These are phyloP conservation scores for Andricus quercusramuli DNA, from an alignment of 2,888 invertebrate genomes.

Conservation along the genomic window DNA sequence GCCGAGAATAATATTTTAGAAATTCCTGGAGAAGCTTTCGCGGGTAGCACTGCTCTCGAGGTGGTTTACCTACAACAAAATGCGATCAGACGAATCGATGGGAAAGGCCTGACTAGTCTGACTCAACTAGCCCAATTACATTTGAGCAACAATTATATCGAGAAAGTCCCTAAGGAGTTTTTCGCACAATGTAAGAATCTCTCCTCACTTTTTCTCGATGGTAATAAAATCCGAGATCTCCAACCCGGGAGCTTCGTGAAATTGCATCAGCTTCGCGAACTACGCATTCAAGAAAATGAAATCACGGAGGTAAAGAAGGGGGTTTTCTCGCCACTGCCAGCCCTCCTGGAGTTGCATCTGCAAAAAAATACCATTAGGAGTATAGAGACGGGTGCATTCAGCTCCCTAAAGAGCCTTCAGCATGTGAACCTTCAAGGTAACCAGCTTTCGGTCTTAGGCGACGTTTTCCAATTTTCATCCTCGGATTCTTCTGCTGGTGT, in stretches of 20 bases:
- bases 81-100: slow-evolving; percentile 88
- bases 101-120: slow-evolving; percentile 87
- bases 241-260: slow-evolving; percentile 90
- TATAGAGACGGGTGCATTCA: slow-evolving; percentile 90
- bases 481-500: slow-evolving; percentile 65
- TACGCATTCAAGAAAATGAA: slow-evolving; percentile 92
- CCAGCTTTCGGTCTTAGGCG: slow-evolving; percentile 86
- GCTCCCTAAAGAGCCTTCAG: slow-evolving; percentile 87
- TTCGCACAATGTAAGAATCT: slow-evolving; percentile 88
- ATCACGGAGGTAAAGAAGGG: slow-evolving; percentile 87
- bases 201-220: slow-evolving; percentile 91
- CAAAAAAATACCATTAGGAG: slow-evolving; percentile 91
- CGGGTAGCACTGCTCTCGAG: slow-evolving; percentile 86
- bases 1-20: slow-evolving; percentile 94
- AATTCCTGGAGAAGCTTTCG: slow-evolving; percentile 89
- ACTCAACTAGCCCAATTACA: slow-evolving; percentile 90
- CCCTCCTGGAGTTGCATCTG: slow-evolving; percentile 90
- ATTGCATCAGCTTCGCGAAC: slow-evolving; percentile 87
- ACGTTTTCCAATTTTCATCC: slow-evolving; percentile 87
- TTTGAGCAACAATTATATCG: slow-evolving; percentile 92
- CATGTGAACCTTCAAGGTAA: slow-evolving; percentile 94
- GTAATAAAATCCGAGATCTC: slow-evolving; percentile 89
- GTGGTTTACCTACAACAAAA: slow-evolving; percentile 93
- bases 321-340: slow-evolving; percentile 90
- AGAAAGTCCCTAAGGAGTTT: slow-evolving; percentile 87